Conservation (phyloP, 35 echinoderm and acorn worm species). For the Ophiothrix spiculata region DNA sequence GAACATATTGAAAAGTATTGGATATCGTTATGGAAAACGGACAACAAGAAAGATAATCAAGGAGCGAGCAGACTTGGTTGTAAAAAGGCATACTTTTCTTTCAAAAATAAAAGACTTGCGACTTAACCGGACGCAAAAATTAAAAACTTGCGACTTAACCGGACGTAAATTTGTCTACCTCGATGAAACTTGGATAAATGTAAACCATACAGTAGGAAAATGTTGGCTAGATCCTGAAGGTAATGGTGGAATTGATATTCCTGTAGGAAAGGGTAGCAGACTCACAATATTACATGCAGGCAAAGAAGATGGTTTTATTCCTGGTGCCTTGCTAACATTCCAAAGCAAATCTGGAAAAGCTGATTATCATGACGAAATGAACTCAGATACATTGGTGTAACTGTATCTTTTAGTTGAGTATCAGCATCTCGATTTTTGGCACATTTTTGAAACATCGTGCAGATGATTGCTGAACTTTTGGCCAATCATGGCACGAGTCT, state of each 20-base stretch:
- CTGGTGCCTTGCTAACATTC: background rate
- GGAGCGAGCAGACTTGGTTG: background rate
- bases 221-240: background rate
- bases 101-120: background rate
- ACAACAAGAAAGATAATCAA: background rate
- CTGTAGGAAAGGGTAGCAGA: background rate
- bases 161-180: background rate
- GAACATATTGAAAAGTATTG: background rate
- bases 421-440: too few species aligned
- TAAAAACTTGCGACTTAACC: too few species aligned
- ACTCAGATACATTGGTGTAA: too few species aligned
- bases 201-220: background rate
- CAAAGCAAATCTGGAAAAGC: background rate
- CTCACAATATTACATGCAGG: background rate
- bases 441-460: too few species aligned
- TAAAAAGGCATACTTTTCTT: background rate
- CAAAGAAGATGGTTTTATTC: background rate
- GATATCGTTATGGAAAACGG: background rate
- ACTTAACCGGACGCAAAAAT: too few species aligned
- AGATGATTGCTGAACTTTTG: too few species aligned
- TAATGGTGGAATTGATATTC: background rate
- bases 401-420: too few species aligned
- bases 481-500: too few species aligned
- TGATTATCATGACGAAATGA: too few species aligned
- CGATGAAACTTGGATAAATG: background rate